phyloP scores from a whole-genome alignment of 2,113 vertebrate genomes.

The Crocuta crocuta region DNA sequence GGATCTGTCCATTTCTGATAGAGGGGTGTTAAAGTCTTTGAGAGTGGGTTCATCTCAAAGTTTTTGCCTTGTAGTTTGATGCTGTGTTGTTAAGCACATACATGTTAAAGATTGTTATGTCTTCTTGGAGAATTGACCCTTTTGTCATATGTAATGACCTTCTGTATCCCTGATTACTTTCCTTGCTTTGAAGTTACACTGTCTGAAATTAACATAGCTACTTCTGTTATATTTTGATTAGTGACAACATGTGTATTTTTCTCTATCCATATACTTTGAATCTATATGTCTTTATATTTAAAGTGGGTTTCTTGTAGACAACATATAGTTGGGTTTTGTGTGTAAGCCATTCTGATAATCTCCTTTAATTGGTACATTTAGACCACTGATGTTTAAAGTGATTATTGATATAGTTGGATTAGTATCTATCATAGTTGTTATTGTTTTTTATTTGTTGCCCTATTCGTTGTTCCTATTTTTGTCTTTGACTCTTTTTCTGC shows the following conservation, averaged over 20 bases:
- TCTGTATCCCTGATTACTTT: not conserved
- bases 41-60: not conserved
- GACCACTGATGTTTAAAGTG: not conserved
- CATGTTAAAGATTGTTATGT: not conserved
- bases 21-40: not conserved
- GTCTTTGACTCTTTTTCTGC: not conserved
- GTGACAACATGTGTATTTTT: not conserved
- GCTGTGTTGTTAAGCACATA: not conserved
- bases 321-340: not conserved
- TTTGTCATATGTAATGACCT: not conserved
- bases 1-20: not conserved
- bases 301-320: not conserved
- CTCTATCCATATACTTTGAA: not conserved
- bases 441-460: not conserved
- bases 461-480: constrained; percentile 15
- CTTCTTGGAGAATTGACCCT: not conserved
- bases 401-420: not conserved
- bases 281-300: not conserved
- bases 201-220: not conserved
- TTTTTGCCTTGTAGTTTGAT: not conserved
- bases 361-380: not conserved
- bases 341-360: not conserved
- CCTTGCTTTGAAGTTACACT: not conserved
- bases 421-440: not conserved
- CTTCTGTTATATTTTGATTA: not conserved